These are phyloP conservation scores for Nyctibius grandis DNA, from an alignment of 2,797 vertebrate genomes.

Conservation along the genomic window DNA sequence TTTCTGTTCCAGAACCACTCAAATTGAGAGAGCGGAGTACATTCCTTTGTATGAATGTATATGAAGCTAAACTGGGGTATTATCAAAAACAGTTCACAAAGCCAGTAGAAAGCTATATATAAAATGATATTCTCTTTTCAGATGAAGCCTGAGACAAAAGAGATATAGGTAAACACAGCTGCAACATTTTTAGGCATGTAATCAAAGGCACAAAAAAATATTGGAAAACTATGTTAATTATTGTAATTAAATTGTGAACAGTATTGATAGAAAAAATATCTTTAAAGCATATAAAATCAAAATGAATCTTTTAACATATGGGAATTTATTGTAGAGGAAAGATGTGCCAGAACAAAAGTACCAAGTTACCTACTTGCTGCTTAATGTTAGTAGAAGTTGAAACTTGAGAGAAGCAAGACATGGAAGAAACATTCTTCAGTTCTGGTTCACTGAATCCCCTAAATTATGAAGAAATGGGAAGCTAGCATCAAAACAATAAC, in stretches of 20 bases:
- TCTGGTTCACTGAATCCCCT: background rate
- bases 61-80: conserved; percentile 70
- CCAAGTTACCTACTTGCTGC: background rate
- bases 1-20: conserved; percentile 67
- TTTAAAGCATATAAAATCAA: conserved; percentile 73
- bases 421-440: background rate
- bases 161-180: conserved; percentile 83
- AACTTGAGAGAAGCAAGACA: background rate
- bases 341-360: background rate
- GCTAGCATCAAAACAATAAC: background rate
- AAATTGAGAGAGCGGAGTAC: conserved; percentile 55
- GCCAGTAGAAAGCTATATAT: conserved; percentile 79
- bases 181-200: conserved; percentile 78
- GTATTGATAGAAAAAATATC: conserved; percentile 79
- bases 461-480: conserved; percentile 6
- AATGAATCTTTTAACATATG: conserved; percentile 33
- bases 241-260: conserved; percentile 81
- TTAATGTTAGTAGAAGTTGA: background rate
- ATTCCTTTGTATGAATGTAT: conserved; percentile 60
- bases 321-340: background rate
- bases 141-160: conserved; percentile 78
- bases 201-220: conserved; percentile 79
- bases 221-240: conserved; percentile 82
- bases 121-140: conserved; percentile 78
- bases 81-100: conserved; percentile 79